These are phyloP conservation scores for Ophion slaviceki DNA, from an alignment of 2,888 invertebrate species.

Conservation along the genomic window DNA sequence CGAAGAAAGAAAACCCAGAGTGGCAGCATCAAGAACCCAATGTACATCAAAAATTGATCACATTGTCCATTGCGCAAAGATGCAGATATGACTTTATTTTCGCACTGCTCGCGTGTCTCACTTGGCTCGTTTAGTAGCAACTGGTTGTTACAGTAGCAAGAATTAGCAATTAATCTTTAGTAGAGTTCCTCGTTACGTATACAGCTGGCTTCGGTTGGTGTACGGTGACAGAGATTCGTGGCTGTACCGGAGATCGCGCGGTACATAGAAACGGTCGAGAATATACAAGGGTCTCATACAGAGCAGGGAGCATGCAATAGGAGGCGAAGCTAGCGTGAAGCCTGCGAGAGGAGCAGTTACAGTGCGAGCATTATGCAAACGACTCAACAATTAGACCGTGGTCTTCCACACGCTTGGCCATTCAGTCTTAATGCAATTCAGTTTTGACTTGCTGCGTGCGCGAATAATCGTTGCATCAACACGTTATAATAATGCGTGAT, in stretches of 20 bases:
- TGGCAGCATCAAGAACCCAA: background rate
- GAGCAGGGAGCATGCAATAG: conserved; percentile 61
- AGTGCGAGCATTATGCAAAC: conserved; percentile 81
- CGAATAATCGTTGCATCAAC: conserved; percentile 75
- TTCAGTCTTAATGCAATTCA: conserved; percentile 75
- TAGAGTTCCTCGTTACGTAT: conserved; percentile 63
- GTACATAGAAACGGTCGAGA: conserved; percentile 56
- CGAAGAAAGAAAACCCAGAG: background rate
- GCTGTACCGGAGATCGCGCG: conserved; percentile 19
- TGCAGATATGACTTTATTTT: conserved; percentile 9
- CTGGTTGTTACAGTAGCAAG: conserved; percentile 77
- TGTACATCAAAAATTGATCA: background rate
- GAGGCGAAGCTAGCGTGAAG: conserved; percentile 59
- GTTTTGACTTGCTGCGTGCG: conserved; percentile 50
- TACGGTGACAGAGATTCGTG: conserved; percentile 30
- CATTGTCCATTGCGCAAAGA: background rate
- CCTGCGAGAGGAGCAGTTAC: conserved; percentile 72
- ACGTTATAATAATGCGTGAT: conserved; percentile 62
- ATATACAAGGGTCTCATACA: conserved; percentile 52
- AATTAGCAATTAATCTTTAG: conserved; percentile 79
- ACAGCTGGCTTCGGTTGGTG: conserved; percentile 19
- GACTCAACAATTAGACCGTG: conserved; percentile 79
- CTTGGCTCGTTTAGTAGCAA: conserved; percentile 72
- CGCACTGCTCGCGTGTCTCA: conserved; percentile 16
- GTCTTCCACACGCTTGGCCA: conserved; percentile 74